Evolutionary conservation across 2,113 vertebrate species (phyloP).

Genomic region (Bucco capensis): DNA sequence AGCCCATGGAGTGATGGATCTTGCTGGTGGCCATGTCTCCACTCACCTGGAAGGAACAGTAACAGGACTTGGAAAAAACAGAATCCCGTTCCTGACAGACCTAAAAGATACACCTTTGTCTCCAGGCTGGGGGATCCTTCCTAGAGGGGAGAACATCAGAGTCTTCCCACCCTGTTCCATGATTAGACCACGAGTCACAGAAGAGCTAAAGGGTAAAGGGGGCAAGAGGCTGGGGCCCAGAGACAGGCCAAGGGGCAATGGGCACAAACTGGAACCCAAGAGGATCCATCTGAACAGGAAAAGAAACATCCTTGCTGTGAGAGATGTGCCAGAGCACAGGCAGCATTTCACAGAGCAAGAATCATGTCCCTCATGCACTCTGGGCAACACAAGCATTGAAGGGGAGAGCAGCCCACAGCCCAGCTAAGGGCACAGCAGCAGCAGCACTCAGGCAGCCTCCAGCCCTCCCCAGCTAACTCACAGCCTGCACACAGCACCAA

Average conservation of each 20-base stretch:
- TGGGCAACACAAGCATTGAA: background rate
- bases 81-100: background rate
- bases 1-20: background rate
- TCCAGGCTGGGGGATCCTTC: background rate
- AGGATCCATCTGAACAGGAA: no score
- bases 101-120: background rate
- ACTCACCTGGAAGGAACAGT: conserved; percentile 43
- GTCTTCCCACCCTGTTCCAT: no score
- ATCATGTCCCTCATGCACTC: no score
- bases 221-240: no score
- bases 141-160: background rate
- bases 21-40: conserved; percentile 63
- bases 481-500: background rate
- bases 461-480: background rate
- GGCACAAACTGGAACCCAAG: no score
- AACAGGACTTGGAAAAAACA: background rate
- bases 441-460: background rate
- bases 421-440: background rate
- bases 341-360: no score
- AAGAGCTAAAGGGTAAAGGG: no score
- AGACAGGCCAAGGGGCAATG: no score
- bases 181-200: background rate
- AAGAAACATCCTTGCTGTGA: no score
- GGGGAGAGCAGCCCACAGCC: background rate
- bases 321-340: no score